These are phyloP conservation scores for Ciconia nigra DNA, from an alignment of 2,797 vertebrate genomes.

Conservation along the genomic window DNA sequence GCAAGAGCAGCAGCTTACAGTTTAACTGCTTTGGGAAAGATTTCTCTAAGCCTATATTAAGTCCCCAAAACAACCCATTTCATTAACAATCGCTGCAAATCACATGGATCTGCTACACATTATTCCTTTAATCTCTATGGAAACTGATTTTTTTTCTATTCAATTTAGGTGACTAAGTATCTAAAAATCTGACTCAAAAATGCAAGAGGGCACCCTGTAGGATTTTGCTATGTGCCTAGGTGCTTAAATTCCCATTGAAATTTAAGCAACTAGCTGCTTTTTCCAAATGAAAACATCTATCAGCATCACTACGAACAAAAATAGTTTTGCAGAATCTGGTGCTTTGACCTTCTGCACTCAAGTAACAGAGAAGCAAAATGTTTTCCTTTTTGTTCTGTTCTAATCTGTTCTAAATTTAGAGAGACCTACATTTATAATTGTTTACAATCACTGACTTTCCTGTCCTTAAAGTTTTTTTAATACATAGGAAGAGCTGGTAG, in stretches of 20 bases:
- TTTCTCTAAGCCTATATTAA: neutral
- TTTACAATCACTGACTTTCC: neutral
- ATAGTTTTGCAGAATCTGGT: neutral
- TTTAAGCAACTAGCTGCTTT: neutral
- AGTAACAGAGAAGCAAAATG: neutral
- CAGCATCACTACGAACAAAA: neutral
- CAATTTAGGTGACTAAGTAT: neutral
- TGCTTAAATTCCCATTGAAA: neutral
- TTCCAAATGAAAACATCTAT: neutral
- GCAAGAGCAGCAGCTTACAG: neutral
- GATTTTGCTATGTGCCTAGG: neutral
- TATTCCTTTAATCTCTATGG: slow-evolving; percentile 9
- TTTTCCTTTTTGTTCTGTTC: neutral
- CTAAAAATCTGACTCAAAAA: slow-evolving; percentile 13
- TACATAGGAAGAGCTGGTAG: neutral
- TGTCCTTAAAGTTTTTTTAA: neutral
- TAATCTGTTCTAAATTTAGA: neutral
- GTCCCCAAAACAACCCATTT: neutral
- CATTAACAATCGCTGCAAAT: neutral
- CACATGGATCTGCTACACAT: neutral
- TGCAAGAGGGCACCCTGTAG: neutral
- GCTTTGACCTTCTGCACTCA: neutral
- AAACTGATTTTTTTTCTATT: neutral
- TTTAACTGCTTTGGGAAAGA: slow-evolving; percentile 7
- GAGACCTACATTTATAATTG: neutral